Base-by-base conservation (phyloP, 2,113 vertebrate genomes). In the Nestor notabilis region DNA sequence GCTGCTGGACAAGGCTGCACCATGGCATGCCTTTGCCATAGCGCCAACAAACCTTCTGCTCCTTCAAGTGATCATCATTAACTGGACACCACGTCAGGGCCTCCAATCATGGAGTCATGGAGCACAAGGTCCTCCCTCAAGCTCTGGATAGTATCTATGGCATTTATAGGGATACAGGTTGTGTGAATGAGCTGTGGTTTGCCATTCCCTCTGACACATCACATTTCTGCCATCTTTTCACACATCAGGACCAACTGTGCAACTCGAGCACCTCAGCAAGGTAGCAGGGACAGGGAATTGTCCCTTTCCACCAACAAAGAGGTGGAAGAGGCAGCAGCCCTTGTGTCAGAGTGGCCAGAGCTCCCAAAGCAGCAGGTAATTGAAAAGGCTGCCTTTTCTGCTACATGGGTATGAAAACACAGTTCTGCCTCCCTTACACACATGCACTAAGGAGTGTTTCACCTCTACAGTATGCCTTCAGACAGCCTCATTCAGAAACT, bases 341-440 rank as follows among this genome's bases (percentile, higher is more conserved):
- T 1, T 3, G 1, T 8, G 11, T 7, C 28, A 53, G 55, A 75
- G 33, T 0, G 0, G 25, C 44, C 29, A 43, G 24, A 80, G 33
- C 46, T 93, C 53, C 65, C 15, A 24, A 68, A 69, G 21, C 16
- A 60, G 50, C 35, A 72, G 16, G 31, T 24, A 47, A 49, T 3
- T 76, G 39, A n/a, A 82, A 90, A 80, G 28, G 58, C 35, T 77
- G 37, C 53, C 35, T 80, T n/a, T 76, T 76, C 52, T 61, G 29
- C 53, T 68, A 52, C 18, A 17, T 1, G 7, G 18, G 12, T 52
- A 31, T 39, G 52, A 88, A 95, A 95, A 74, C 6, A 49, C 19
- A 63, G 18, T 82, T 78, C 55, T 81, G 33, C 11, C 64, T 88
- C 92, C 29, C 50, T 71, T 63, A 47, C 11, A 39, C 16, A 55